phyloP scores from a whole-genome alignment of 1,140 invertebrate genomes.

The Neodiprion pinetum region DNA sequence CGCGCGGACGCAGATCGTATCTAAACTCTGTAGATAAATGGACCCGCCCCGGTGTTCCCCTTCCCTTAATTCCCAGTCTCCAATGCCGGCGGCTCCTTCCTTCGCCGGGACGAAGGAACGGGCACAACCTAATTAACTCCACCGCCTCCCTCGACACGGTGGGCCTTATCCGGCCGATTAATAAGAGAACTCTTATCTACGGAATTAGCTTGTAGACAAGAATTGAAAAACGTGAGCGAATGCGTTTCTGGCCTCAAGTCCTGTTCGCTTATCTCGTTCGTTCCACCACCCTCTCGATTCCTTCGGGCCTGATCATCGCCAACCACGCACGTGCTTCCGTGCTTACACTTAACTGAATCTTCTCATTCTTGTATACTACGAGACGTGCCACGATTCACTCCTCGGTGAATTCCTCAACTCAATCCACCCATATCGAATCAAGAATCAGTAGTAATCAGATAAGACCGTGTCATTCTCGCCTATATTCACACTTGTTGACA shows the following conservation, averaged over 20 bases:
- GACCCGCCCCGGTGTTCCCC: slow-evolving; percentile 28
- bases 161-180: slow-evolving; percentile 33
- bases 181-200: slow-evolving; percentile 29
- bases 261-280: slow-evolving; percentile 10
- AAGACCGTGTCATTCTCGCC: too few relatives aligned
- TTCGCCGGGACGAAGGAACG: neutral
- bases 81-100: slow-evolving; percentile 28
- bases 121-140: slow-evolving; percentile 25
- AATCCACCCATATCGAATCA: too few relatives aligned
- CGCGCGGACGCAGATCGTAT: slow-evolving; percentile 51
- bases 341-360: neutral
- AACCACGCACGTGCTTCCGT: neutral
- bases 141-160: slow-evolving; percentile 26
- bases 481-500: too few relatives aligned
- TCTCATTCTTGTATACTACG: too few relatives aligned
- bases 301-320: too few relatives aligned
- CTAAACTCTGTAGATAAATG: slow-evolving; percentile 49
- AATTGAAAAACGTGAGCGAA: slow-evolving; percentile 15
- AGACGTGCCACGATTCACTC: too few relatives aligned
- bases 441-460: too few relatives aligned
- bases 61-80: neutral
- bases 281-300: neutral
- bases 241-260: neutral
- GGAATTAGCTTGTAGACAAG: slow-evolving; percentile 33
- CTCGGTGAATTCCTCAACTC: too few relatives aligned